Conservation (phyloP, 2,797 vertebrate genomes). For the Dryobates pubescens region DNA sequence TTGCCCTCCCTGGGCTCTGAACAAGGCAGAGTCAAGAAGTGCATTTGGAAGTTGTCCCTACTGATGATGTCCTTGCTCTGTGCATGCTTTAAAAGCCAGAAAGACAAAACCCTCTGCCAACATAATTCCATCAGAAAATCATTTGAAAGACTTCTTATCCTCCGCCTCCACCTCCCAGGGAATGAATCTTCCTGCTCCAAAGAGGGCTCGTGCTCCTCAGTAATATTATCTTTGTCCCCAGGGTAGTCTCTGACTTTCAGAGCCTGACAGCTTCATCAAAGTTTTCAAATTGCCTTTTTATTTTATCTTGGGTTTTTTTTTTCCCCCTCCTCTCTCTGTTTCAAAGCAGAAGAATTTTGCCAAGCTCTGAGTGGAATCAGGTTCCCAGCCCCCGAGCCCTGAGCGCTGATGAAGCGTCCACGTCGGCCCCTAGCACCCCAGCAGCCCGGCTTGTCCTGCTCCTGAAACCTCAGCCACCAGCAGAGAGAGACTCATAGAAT, state of each 20-base stretch:
- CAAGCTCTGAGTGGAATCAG: conserved; percentile 26
- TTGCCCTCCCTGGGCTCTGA: not conserved
- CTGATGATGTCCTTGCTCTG: not conserved
- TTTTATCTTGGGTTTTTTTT: not conserved
- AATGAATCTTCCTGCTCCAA: conserved; percentile 49
- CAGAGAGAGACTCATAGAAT: not conserved
- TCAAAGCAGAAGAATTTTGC: conserved; percentile 34
- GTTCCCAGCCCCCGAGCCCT: not conserved
- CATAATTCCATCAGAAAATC: conserved; percentile 15
- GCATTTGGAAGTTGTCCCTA: conserved; percentile 17
- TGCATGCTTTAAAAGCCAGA: conserved; percentile 1
- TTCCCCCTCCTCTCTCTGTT: not conserved
- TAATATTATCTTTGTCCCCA: conserved; percentile 62
- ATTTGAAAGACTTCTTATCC: conserved; percentile 34
- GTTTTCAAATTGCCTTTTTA: conserved; percentile 54
- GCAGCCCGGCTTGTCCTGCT: not conserved
- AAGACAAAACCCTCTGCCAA: not conserved
- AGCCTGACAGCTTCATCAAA: conserved; percentile 70
- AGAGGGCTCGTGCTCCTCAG: conserved; percentile 47
- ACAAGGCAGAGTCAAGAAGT: not conserved
- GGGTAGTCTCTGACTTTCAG: conserved; percentile 65
- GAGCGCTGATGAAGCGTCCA: not conserved
- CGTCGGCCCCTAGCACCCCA: not conserved
- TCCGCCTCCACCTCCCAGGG: conserved; percentile 25
- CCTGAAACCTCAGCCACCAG: not conserved